phyloP scores from a whole-genome alignment of 2,797 vertebrate species.

The Anguilla anguilla region DNA sequence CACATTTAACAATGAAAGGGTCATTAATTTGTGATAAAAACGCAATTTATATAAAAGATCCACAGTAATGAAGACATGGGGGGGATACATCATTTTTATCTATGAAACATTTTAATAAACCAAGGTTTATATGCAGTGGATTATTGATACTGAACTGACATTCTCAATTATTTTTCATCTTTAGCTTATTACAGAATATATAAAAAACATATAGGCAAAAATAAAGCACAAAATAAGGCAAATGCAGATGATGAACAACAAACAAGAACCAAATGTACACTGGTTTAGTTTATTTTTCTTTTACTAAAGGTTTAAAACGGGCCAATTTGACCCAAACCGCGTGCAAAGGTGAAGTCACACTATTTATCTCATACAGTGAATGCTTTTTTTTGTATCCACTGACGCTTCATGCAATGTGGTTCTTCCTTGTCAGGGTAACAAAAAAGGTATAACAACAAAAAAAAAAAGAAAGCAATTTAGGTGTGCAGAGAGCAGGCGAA shows the following conservation, averaged over 20 bases:
- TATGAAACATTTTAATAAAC: neutral
- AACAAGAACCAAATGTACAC: neutral
- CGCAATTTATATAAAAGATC: neutral
- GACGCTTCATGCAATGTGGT: slow-evolving; percentile 48
- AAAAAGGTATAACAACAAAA: slow-evolving; percentile 17
- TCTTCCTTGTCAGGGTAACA: slow-evolving; percentile 51
- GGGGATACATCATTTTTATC: neutral
- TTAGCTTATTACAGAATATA: neutral
- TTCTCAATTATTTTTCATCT: neutral
- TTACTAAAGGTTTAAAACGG: too few species aligned
- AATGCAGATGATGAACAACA: neutral
- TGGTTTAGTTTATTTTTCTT: neutral
- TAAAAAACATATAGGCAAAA: neutral
- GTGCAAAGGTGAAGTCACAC: neutral
- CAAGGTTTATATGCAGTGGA: neutral
- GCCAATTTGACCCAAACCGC: neutral
- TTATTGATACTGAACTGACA: neutral
- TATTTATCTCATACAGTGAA: neutral
- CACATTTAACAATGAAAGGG: neutral
- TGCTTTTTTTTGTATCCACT: slow-evolving; percentile 38
- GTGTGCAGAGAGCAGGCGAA: slow-evolving; percentile 15
- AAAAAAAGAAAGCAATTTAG: slow-evolving; percentile 38
- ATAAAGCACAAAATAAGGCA: too few species aligned
- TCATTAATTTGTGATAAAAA: too few species aligned
- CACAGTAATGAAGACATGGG: neutral